Base-by-base conservation (phyloP, 2,888 invertebrate species). In the Petrophora chlorosata region DNA sequence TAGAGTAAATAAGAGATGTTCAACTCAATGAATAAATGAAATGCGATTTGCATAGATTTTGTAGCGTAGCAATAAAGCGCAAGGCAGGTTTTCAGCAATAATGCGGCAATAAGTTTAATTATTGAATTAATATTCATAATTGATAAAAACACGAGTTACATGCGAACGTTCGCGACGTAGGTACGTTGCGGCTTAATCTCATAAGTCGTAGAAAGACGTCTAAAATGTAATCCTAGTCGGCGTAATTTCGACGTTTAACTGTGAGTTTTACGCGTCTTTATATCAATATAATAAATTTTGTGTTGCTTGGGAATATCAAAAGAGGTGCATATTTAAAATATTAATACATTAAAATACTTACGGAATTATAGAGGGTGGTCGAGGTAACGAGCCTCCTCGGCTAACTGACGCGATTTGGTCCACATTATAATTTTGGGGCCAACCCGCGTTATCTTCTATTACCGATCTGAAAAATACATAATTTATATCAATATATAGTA, bases 371-470 rank as follows among this genome's bases (percentile, higher is more conserved):
- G 89, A 85, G 40, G 89, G 88, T 46, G 89, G 89, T 67, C 90
- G 76, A 53, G 90, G 90, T 55, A 90, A 67, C 25, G 90, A 90
- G 63, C 90, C 90, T 60, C 90, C 90, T 58, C 89, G 80, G 68
- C 79, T 85, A 38, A 90, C 85, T 62, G 89, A 88, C 79, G 89
- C 88, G 80, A 89, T 89, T 80, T 90, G 88, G 78, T 90, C 90
- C 65, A 82, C 79, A 80, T 80, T 90, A 63, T 89, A 90, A 75
- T 79, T 85, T 67, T 84, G 89, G 67, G 90, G 88, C 90, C 90
- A 90, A 70, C 85, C 87, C 86, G 88, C 85, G 82, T 83, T 83
- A 82, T 90, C 87, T 79, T 87, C 90, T 85, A 90, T 90, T 87
- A 90, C 90, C 87, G 90, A 89, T 86, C 90, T 90, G 82, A 56